Conservation (phyloP, 2,797 vertebrate species). For the Carduelis carduelis region DNA sequence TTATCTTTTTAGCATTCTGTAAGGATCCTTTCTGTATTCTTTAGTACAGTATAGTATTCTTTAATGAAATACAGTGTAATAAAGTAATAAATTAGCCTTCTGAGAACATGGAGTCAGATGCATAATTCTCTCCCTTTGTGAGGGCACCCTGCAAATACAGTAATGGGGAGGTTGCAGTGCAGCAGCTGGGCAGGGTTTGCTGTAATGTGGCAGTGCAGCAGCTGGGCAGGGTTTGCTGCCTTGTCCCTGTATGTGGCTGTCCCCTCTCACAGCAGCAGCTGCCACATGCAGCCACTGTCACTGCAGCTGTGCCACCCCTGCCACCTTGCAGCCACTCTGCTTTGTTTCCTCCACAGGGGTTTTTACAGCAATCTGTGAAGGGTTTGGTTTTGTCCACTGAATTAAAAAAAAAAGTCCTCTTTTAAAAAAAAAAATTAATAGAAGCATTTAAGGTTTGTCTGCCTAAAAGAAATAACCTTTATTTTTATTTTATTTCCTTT, state of each 20-base stretch:
- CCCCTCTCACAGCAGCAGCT: neutral
- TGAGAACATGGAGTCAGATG: too few species aligned
- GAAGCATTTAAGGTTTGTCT: neutral
- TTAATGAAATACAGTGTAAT: too few species aligned
- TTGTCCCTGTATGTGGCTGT: accelerated
- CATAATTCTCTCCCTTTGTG: too few species aligned
- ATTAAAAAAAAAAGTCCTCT: neutral
- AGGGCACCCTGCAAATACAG: too few species aligned
- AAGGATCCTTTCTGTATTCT: too few species aligned
- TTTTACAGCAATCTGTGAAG: neutral
- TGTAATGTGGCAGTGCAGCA: neutral
- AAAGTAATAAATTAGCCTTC: too few species aligned
- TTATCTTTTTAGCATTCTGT: too few species aligned
- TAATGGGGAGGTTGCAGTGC: neutral
- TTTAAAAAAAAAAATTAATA: too few species aligned
- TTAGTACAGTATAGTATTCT: too few species aligned
- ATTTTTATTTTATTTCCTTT: neutral
- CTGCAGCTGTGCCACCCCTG: neutral
- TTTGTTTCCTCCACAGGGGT: neutral
- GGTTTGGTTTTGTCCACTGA: neutral
- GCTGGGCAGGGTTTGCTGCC: neutral
- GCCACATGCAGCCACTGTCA: neutral
- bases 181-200: neutral
- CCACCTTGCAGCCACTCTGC: neutral
- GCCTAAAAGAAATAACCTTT: neutral